A percentile compares a stretch with the other conserved stretches of the same genome.
Evolutionary conservation across 2,888 invertebrate genomes (phyloP).

Genomic region (Drosophila mettleri): DNA sequence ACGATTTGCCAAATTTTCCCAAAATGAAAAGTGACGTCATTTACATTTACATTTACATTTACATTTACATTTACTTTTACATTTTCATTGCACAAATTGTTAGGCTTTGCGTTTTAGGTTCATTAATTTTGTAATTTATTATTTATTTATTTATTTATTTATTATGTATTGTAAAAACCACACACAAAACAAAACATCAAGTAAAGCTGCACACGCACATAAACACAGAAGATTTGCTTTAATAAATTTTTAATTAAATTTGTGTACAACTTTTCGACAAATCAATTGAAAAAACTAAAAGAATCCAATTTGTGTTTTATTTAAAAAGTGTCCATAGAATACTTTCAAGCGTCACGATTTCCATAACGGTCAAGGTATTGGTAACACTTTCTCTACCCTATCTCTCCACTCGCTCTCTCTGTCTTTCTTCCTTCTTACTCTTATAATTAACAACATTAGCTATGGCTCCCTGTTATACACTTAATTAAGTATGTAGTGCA

Average conservation of each 20-base stretch:
- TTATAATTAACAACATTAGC: constrained; percentile 31
- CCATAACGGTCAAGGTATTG: constrained; percentile 37
- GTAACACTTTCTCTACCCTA: constrained; percentile 11
- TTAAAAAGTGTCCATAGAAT: constrained; percentile 35
- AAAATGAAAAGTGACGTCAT: constrained; percentile 47
- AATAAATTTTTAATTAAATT: constrained; percentile 76
- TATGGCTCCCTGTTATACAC: constrained; percentile 11
- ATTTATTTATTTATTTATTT: constrained; percentile 77
- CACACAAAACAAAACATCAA: constrained; percentile 47
- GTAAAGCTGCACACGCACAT: constrained; percentile 52
- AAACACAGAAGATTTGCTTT: constrained; percentile 64
- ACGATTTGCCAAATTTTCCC: constrained; percentile 49
- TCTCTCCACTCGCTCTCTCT: constrained; percentile 14
- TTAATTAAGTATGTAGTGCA: constrained; percentile 12
- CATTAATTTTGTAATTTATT: constrained; percentile 76
- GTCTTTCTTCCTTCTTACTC: constrained; percentile 8
- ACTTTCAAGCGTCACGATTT: constrained; percentile 68
- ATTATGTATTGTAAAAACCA: constrained; percentile 73
- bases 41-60: constrained; percentile 34
- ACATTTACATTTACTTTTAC: constrained; percentile 18
- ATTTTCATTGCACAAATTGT: constrained; percentile 62
- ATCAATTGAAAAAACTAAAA: constrained; percentile 61
- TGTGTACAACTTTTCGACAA: constrained; percentile 73
- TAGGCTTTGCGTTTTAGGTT: constrained; percentile 76
- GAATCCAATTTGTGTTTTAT: constrained; percentile 65